A percentile compares a stretch with the other conserved stretches of the same genome.
Conservation (phyloP, 2,797 vertebrate genomes). For the Pristis pectinata region DNA sequence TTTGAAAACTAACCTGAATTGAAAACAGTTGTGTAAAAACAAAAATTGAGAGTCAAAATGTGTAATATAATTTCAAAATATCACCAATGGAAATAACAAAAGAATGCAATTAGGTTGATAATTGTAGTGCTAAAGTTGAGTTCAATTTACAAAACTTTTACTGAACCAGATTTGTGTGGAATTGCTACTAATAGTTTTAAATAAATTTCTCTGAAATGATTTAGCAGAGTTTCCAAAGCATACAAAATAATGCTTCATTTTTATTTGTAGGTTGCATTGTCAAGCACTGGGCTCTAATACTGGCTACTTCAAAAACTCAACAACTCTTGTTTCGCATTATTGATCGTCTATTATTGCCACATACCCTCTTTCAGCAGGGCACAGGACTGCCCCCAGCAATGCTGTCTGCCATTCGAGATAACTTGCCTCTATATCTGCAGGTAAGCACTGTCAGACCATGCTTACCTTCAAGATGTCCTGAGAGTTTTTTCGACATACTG, state of each 20-base stretch:
- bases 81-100: not conserved
- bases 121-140: not conserved
- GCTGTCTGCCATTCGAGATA: slow-evolving; percentile 74
- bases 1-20: not conserved
- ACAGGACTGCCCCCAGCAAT: slow-evolving; percentile 63
- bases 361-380: slow-evolving; percentile 77
- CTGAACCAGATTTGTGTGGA: not conserved
- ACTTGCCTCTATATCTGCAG: slow-evolving; percentile 85
- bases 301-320: slow-evolving; percentile 87
- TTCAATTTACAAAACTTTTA: not conserved
- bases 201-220: not conserved
- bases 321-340: slow-evolving; percentile 85
- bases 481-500: too few relatives aligned
- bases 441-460: slow-evolving; percentile 49
- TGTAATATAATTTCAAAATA: not conserved
- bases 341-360: slow-evolving; percentile 80
- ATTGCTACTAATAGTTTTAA: too few relatives aligned
- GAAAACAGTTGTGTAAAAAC: not conserved
- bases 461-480: not conserved
- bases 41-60: not conserved
- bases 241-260: not conserved
- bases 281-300: slow-evolving; percentile 87
- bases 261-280: slow-evolving; percentile 74
- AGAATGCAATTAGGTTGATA: not conserved
- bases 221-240: not conserved